These are phyloP conservation scores for Perithous albicinctus DNA, from an alignment of 2,888 invertebrate genomes.

Conservation along the genomic window DNA sequence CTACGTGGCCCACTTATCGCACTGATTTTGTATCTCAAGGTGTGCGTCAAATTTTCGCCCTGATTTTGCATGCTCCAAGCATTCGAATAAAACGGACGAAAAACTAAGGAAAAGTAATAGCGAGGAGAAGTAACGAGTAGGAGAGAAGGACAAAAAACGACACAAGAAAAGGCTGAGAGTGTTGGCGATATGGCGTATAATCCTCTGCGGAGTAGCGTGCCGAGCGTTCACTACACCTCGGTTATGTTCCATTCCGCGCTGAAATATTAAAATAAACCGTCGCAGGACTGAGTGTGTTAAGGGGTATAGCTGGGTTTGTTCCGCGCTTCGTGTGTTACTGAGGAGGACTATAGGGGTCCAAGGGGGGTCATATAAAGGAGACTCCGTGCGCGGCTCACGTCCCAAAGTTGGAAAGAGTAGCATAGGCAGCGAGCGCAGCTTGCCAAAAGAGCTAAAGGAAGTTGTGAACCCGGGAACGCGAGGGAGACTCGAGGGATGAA, in stretches of 20 bases:
- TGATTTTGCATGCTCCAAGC: neutral
- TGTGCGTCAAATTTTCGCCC: slow-evolving; percentile 17
- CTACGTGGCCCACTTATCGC: neutral
- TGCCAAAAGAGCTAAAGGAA: no score
- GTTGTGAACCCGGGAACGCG: no score
- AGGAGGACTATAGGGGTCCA: no score
- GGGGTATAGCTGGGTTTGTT: slow-evolving; percentile 47
- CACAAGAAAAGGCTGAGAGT: slow-evolving; percentile 11
- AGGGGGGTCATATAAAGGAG: no score
- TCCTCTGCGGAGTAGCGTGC: slow-evolving; percentile 30
- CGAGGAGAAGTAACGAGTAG: slow-evolving; percentile 12
- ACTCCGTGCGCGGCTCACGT: no score
- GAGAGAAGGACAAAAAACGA: neutral
- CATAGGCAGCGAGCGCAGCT: no score
- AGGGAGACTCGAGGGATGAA: no score
- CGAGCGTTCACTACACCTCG: neutral
- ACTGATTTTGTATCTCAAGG: slow-evolving; percentile 23
- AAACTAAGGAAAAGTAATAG: neutral
- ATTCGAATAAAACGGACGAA: no score
- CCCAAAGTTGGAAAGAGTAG: no score
- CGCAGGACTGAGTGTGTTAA: slow-evolving; percentile 58
- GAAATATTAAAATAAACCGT: slow-evolving; percentile 71
- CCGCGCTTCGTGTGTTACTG: slow-evolving; percentile 2
- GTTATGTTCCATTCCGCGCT: slow-evolving; percentile 49
- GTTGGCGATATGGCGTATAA: slow-evolving; percentile 21